Base-by-base conservation (phyloP, 2,888 invertebrate species). In the Eristalis intricaria region DNA sequence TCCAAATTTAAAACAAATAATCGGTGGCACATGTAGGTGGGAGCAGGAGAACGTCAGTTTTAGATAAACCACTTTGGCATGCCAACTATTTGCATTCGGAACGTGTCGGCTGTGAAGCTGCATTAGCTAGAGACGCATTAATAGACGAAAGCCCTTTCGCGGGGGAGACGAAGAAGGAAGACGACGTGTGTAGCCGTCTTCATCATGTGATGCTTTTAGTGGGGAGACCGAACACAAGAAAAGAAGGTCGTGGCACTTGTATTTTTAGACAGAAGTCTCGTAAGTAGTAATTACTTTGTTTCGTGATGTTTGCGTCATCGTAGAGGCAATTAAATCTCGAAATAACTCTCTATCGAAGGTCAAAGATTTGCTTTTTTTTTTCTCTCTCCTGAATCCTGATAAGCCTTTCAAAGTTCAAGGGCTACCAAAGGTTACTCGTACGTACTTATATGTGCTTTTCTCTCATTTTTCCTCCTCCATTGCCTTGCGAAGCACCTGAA, bases 401-500 rank as follows among this genome's bases (percentile, higher is more conserved):
- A n/a, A n/a, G 35, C 15, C 40, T 4, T 40, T 40, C 71, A 79
- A 79, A 79, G 80, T 80, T 80, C 80, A 73, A 80, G 80, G 73
- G 80, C 73, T 80, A 68, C 10, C 15, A 23, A 74, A 74, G 73
- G 73, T 74, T 74, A 73, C n/a, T 7, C 50, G 19, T 19, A n/a
- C 4, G 50, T n/a, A 50, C n/a, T 15, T 43, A 19, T 19, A 50
- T 50, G 0, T 50, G 19, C 8, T 8, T 32, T 19, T n/a, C n/a
- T 19, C 50, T 50, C 19, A 19, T 50, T 73, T 73, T 73, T 79
- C 73, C 66, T 50, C 26, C 10, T 22, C 19, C 50, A 50, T 8
- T 19, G n/a, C 50, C 32, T 8, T 32, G 50, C 50, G 8, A 19
- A 61, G 1, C 19, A 1, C 19, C 35, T 19, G 15, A 43, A 32